Percentiles rank a stretch among this genome's conserved stretches.
Conservation (phyloP, 2,888 invertebrate species). For the Limnephilus lunatus region DNA sequence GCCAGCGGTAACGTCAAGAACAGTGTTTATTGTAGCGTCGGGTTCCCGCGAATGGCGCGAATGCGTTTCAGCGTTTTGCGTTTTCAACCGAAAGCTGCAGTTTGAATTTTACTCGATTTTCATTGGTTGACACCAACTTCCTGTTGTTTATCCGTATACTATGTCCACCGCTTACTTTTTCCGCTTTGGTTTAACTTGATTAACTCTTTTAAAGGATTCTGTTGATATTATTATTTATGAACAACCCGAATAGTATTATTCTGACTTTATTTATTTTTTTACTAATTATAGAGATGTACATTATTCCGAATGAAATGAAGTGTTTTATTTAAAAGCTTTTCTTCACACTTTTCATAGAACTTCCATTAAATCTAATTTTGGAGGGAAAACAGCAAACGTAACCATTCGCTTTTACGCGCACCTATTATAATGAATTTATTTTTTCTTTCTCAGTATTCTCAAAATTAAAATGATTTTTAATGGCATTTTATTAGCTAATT, state of each 20-base stretch:
- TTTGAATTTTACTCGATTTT: constrained; percentile 32
- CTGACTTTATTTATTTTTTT: background rate
- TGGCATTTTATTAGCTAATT: background rate
- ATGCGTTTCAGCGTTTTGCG: constrained; percentile 5
- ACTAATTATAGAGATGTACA: background rate
- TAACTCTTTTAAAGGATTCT: background rate
- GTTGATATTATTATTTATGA: background rate
- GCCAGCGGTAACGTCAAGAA: constrained; percentile 17
- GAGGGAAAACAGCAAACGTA: background rate
- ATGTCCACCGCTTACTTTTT: constrained; percentile 21
- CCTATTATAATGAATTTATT: background rate
- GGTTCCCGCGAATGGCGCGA: background rate
- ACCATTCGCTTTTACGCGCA: background rate
- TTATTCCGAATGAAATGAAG: background rate
- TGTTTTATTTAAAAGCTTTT: background rate
- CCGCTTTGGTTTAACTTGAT: background rate
- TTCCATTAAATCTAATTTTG: background rate
- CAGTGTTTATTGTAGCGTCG: constrained; percentile 31
- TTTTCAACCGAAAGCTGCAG: constrained; percentile 44
- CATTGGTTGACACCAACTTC: constrained; percentile 42
- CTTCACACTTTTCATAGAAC: background rate
- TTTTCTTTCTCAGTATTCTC: background rate
- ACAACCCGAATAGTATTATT: background rate
- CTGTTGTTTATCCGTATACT: background rate
- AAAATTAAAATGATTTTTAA: background rate